Base-by-base conservation (phyloP, 53 echinoderm and acorn worm genomes). In the Echinometra lucunter region DNA sequence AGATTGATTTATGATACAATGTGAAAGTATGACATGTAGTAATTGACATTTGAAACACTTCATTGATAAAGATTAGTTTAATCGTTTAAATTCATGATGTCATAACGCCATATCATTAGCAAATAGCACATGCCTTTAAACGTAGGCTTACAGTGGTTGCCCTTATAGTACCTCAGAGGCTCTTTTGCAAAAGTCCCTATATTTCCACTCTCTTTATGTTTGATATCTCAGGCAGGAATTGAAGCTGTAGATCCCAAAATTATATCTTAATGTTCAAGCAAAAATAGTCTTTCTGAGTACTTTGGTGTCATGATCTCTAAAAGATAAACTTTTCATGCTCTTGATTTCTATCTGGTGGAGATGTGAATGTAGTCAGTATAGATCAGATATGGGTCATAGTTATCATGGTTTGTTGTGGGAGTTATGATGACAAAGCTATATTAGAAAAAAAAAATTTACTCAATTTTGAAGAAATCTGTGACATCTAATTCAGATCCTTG, bases 1-100 rank as follows among this genome's bases (percentile, higher is more conserved):
- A 81, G 81, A 81, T 81, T 81, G 81, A 81, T 23, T 44, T 7
- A 42, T 23, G 81, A 81, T 81, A 81, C 40, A 44, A 18, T 81
- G 9, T 44, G 23, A 11, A 81, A 44, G 18, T 7, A 21, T 81
- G 81, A 44, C 81, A 81, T 42, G 15, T 10, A 40, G 44, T 21
- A 44, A 81, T 81, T 81, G 81, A 42, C 25, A 7, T 44, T 81
- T 42, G 44, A 81, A 81, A 42, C 8, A 4, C 0, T 5, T 28
- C 11, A 34, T 40, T 44, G 44, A 44, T 74, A 17, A 74, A 38
- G n/a, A 23, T 81, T 81, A 23, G 44, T 81, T 21, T 81, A 35
- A 35, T 72, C 3, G 16, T 30, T 44, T 81, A 37, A 42, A 81
- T 42, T 11, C 13, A 11, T 53, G 8, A 53, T 13, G 53, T 53